Evolutionary conservation across 2,888 invertebrate genomes (phyloP).

Genomic region (Strigamia transsilvanica): DNA sequence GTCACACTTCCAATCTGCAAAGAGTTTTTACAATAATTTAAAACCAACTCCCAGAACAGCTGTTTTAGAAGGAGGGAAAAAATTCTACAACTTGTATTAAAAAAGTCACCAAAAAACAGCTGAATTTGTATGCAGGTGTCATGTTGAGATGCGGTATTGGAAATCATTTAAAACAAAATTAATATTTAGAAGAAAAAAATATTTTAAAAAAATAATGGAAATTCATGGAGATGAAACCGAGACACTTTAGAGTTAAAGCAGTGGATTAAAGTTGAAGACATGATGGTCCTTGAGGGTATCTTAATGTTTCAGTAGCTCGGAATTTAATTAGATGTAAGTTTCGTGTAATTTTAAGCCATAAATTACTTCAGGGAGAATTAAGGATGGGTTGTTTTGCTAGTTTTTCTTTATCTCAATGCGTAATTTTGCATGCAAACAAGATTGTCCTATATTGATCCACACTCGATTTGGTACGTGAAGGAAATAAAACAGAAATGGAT

Average conservation of each 20-base stretch:
- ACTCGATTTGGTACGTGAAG: not conserved
- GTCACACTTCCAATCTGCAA: not conserved
- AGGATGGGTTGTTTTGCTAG: not conserved
- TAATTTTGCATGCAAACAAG: not conserved
- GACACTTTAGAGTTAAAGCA: not conserved
- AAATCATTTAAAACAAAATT: too few relatives aligned
- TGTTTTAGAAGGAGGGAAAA: not conserved
- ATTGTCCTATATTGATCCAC: not conserved
- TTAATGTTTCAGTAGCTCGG: not conserved
- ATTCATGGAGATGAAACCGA: too few relatives aligned
- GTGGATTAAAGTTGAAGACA: not conserved
- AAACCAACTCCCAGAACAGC: slow-evolving; percentile 1
- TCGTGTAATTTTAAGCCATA: not conserved
- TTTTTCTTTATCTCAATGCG: not conserved
- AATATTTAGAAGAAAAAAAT: too few relatives aligned
- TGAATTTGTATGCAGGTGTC: too few relatives aligned
- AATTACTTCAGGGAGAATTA: not conserved
- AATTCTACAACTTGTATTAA: not conserved
- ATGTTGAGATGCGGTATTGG: too few relatives aligned
- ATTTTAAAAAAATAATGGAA: too few relatives aligned
- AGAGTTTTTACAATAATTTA: not conserved
- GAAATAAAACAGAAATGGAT: slow-evolving; percentile 2
- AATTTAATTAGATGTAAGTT: slow-evolving; percentile 21
- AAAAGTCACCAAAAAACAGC: too few relatives aligned
- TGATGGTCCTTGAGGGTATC: not conserved